Percentiles rank a stretch among this genome's conserved stretches.
Conservation (phyloP, 1,140 invertebrate genomes). For the Scaptomyza montana region DNA sequence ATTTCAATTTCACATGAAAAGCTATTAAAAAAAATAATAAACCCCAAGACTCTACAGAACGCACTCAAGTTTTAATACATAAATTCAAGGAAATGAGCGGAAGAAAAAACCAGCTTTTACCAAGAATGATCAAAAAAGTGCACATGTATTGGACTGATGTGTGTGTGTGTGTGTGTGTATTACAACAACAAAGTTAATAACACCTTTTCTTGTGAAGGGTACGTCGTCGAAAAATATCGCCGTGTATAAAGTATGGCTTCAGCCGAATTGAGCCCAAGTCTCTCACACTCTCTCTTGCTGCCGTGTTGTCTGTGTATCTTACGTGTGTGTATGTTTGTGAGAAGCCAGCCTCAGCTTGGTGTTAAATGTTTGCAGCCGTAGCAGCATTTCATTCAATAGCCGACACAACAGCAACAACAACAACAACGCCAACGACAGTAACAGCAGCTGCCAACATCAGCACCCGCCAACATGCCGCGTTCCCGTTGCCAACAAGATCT, state of each 20-base stretch:
- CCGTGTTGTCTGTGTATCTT: neutral
- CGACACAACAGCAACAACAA: conserved; percentile 39
- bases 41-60: conserved; percentile 52
- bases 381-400: conserved; percentile 76
- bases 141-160: conserved; percentile 24
- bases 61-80: conserved; percentile 76
- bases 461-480: conserved; percentile 51
- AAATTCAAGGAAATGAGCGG: conserved; percentile 79
- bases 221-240: conserved; percentile 37
- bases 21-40: conserved; percentile 64
- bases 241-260: conserved; percentile 72
- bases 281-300: conserved; percentile 32
- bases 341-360: conserved; percentile 72
- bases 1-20: conserved; percentile 77
- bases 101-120: conserved; percentile 76
- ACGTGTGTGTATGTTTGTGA: conserved; percentile 40
- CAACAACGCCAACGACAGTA: conserved; percentile 32
- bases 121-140: conserved; percentile 74
- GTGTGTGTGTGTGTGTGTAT: conserved; percentile 6
- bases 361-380: conserved; percentile 77
- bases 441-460: conserved; percentile 70
- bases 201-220: conserved; percentile 80
- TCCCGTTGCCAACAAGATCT: conserved; percentile 39
- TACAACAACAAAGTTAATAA: conserved; percentile 73
- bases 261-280: conserved; percentile 62